These are phyloP conservation scores for Mamestra configurata DNA, from an alignment of 1,140 invertebrate genomes.

Conservation along the genomic window DNA sequence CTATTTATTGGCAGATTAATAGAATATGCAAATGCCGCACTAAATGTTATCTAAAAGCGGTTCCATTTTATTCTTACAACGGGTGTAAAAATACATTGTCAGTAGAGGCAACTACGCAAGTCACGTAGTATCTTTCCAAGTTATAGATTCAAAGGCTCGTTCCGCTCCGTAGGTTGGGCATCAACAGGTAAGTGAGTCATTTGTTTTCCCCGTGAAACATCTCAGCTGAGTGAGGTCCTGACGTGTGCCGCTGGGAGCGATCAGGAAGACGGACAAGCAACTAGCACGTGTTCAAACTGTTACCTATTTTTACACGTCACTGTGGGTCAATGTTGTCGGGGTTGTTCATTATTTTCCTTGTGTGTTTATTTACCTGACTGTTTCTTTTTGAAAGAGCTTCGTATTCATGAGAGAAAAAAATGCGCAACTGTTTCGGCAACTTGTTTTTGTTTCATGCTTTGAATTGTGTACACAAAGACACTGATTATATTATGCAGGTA, in stretches of 20 bases:
- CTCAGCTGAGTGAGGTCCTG: conserved; percentile 67
- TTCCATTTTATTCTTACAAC: conserved; percentile 51
- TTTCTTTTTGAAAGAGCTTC: background rate
- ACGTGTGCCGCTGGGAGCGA: conserved; percentile 55
- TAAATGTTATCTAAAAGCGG: conserved; percentile 25
- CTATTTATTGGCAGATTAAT: conserved; percentile 35
- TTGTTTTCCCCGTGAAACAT: conserved; percentile 72
- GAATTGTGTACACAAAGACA: background rate
- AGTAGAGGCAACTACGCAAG: conserved; percentile 51
- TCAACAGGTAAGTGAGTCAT: conserved; percentile 80
- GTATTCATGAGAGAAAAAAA: background rate
- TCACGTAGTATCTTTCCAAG: conserved; percentile 61
- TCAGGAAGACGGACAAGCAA: conserved; percentile 43
- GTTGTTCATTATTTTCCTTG: background rate
- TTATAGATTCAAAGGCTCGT: conserved; percentile 56
- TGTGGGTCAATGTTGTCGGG: background rate
- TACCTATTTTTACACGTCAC: conserved; percentile 40
- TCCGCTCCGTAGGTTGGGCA: conserved; percentile 55
- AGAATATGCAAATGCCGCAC: background rate
- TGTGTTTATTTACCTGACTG: background rate
- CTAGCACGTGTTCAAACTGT: conserved; percentile 28
- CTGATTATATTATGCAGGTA: conserved; percentile 19
- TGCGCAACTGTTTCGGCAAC: too few species aligned
- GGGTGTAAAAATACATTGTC: conserved; percentile 61
- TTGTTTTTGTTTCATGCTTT: background rate